phyloP scores from a whole-genome alignment of 2,113 vertebrate genomes.

The Toxotes jaculatrix region DNA sequence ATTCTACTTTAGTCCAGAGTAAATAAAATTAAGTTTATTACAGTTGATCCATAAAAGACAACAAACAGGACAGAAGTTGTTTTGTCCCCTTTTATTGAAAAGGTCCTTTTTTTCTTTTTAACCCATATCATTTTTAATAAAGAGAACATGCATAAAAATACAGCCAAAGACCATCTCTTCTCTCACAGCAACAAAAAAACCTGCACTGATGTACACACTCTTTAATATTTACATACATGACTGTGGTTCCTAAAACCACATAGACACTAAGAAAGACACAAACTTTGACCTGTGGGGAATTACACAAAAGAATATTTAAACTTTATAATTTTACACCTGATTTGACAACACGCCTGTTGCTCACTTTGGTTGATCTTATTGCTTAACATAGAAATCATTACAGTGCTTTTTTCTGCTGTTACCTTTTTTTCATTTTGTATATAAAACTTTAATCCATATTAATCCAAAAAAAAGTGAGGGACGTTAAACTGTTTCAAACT shows the following conservation, averaged over 20 bases:
- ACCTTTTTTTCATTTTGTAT: background rate
- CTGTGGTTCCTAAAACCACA: conserved; percentile 37
- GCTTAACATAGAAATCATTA: conserved; percentile 26
- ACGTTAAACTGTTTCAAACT: conserved; percentile 5
- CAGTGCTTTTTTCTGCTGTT: background rate
- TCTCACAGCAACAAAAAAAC: conserved; percentile 38
- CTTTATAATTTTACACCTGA: conserved; percentile 25
- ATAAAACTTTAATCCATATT: conserved; percentile 8
- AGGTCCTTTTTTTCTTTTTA: conserved; percentile 28
- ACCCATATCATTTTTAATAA: conserved; percentile 59
- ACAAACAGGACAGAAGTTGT: background rate
- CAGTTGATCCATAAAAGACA: background rate
- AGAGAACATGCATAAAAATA: conserved; percentile 70
- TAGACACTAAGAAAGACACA: conserved; percentile 28
- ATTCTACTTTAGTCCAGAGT: background rate
- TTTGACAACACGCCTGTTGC: conserved; percentile 16
- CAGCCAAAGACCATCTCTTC: conserved; percentile 15
- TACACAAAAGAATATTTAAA: conserved; percentile 9
- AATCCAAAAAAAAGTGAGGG: conserved; percentile 13
- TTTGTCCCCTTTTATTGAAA: conserved; percentile 62
- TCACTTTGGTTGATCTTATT: conserved; percentile 68
- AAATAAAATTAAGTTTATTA: too few relatives aligned
- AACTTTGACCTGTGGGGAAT: conserved; percentile 22
- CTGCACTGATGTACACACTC: conserved; percentile 26
- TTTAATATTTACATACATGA: conserved; percentile 54